Percentiles rank a stretch among this genome's conserved stretches.
These are phyloP conservation scores for Myiotriccus ornatus DNA, from an alignment of 2,797 vertebrate species.

Conservation along the genomic window DNA sequence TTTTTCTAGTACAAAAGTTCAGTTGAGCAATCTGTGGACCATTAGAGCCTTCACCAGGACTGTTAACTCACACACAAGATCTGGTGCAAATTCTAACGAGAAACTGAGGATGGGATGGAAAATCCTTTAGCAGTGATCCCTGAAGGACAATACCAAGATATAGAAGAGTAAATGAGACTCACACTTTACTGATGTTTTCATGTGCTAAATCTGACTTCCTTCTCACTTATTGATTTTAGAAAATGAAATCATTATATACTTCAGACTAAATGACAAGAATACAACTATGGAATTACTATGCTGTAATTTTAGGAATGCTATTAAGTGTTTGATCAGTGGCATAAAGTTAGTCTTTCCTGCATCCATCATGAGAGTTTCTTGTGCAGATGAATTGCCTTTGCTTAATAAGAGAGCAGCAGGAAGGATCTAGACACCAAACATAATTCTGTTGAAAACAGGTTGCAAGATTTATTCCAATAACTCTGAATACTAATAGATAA, in stretches of 20 bases:
- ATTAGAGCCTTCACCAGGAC: not conserved
- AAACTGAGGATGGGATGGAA: not conserved
- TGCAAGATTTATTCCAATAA: not conserved
- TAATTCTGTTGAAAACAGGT: not conserved
- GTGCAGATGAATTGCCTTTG: not conserved
- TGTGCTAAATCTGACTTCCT: not conserved
- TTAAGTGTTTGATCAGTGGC: not conserved
- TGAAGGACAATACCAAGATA: not conserved
- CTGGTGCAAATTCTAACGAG: not conserved
- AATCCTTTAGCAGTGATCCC: not conserved
- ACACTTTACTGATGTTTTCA: not conserved
- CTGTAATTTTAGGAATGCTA: not conserved
- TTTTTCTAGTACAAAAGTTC: not conserved
- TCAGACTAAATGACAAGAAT: not conserved
- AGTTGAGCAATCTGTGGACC: not conserved
- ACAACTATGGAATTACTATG: not conserved
- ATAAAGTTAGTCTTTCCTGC: conserved; percentile 1
- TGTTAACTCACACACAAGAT: not conserved
- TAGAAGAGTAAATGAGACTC: not conserved
- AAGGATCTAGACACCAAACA: not conserved
- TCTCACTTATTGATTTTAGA: not conserved
- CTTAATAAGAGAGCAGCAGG: not conserved
- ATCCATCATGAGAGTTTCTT: not conserved
- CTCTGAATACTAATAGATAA: not conserved
- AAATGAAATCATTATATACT: not conserved